Conservation (phyloP, 2,888 invertebrate genomes). For the Toxonevra muliebris region DNA sequence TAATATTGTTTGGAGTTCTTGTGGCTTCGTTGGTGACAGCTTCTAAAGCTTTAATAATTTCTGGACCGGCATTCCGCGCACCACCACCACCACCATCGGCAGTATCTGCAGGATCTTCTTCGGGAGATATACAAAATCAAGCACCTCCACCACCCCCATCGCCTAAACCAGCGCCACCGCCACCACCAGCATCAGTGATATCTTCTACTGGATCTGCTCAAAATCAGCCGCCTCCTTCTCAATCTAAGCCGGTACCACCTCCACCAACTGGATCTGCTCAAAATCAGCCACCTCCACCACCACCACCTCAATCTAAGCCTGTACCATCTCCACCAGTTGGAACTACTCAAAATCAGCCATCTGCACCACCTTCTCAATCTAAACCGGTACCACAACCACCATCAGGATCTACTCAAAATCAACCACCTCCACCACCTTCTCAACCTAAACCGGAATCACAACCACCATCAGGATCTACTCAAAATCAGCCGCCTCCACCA, state of each 20-base stretch:
- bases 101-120: background rate
- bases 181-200: background rate
- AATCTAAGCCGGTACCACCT: background rate
- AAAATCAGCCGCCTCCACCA: background rate
- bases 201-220: background rate
- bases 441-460: background rate
- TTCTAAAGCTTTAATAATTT: background rate
- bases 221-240: background rate
- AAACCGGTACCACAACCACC: too few relatives aligned
- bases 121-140: too few relatives aligned
- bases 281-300: background rate
- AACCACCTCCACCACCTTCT: background rate
- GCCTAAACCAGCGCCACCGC: background rate
- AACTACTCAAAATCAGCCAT: too few relatives aligned
- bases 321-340: too few relatives aligned
- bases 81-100: background rate
- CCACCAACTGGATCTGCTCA: background rate
- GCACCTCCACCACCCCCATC: background rate
- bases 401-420: too few relatives aligned
- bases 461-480: background rate
- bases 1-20: too few relatives aligned
- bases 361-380: too few relatives aligned
- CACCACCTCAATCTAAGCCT: background rate
- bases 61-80: background rate
- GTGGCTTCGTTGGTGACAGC: too few relatives aligned